Evolutionary conservation across 2,113 vertebrate species (phyloP), one percentile per base, ranked within the genome.

Genomic region (Rattus rattus): DNA sequence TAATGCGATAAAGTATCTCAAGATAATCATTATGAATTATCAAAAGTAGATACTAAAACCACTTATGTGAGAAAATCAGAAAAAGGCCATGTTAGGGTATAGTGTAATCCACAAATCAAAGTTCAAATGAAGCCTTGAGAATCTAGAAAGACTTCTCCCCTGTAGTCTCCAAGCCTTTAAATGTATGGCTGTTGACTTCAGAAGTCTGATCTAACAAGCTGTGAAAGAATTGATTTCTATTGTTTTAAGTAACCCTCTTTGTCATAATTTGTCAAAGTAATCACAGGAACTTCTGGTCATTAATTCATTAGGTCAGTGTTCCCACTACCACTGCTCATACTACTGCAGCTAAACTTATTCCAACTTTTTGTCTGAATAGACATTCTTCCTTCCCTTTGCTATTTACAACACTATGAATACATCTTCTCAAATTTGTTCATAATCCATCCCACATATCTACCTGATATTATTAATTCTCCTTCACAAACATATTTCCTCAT

Each of bases 241-340:
- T 52, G 30, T 69, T 94, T 95, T 69, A 94, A 80, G 49, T 59
- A 33, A 72, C 39, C 19, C 11, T 43, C 1, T 90, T 87, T 84
- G 47, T 77, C 6, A 5, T 47, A 73, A 90, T 88, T 88, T 94
- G 5, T 91, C 92, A 92, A 3, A 8, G 12, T 3, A 72, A 7
- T 65, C 43, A 85, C 4, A 33, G 49, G 75, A 94, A 91, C 30
- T 92, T 36, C 13, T 84, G n/a, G 93, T 13, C 49, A 95, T 43
- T 88, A 89, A 93, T 73, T 30, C 54, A 93, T 93, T 91, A 86
- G n/a, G 7, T 93, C 75, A 76, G 3, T 75, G 90, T 49, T 87
- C 85, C 63, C 47, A 87, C 19, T 65, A 8, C 1, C 52, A 54
- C 16, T 65, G 43, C n/a, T 94, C 69, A 59, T 90, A 73, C 3